These are phyloP conservation scores for Leucopsar rothschildi DNA, from an alignment of 2,113 vertebrate genomes.

Conservation along the genomic window DNA sequence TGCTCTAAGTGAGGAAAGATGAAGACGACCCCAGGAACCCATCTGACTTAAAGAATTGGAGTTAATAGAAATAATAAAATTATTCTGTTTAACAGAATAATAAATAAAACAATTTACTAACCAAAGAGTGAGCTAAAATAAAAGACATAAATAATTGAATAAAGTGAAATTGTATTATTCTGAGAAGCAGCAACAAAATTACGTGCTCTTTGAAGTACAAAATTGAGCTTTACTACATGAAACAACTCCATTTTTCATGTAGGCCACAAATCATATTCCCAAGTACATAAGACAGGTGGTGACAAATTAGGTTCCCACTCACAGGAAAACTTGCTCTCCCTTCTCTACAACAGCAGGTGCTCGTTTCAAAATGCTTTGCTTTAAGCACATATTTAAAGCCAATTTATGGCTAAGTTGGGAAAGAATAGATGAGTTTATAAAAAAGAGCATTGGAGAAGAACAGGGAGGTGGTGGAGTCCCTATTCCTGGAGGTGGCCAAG, in stretches of 20 bases:
- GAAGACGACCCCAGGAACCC: background rate
- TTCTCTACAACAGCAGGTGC: background rate
- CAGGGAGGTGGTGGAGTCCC: background rate
- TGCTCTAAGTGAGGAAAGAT: background rate
- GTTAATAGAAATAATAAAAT: background rate
- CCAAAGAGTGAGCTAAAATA: background rate
- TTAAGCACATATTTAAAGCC: background rate
- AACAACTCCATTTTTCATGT: background rate
- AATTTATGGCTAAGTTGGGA: background rate
- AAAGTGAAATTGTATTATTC: background rate
- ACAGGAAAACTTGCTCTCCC: background rate
- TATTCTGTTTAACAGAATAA: background rate
- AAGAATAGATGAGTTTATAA: background rate
- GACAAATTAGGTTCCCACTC: background rate
- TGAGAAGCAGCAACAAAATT: background rate
- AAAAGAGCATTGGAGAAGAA: background rate
- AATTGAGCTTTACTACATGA: constrained; percentile 11
- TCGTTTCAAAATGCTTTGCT: background rate
- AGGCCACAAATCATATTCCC: background rate
- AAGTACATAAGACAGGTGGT: background rate
- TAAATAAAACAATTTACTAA: background rate
- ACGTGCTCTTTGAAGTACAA: constrained; percentile 20
- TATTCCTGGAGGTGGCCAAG: background rate
- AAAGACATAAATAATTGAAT: background rate
- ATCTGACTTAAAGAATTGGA: background rate